These are phyloP conservation scores for Drymonia ruficornis DNA, from an alignment of 2,888 invertebrate species.

Conservation along the genomic window DNA sequence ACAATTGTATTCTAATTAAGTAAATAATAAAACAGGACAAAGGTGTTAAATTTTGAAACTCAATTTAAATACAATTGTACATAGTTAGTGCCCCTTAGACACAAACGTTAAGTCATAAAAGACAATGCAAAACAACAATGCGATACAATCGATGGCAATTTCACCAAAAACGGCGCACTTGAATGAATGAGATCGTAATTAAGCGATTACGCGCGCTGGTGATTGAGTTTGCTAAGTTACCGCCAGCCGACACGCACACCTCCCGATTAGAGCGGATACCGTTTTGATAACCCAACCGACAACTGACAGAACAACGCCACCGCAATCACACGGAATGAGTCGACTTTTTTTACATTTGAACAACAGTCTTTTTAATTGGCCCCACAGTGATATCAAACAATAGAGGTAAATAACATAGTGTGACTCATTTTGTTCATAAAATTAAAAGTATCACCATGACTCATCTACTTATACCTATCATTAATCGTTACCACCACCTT, in stretches of 20 bases:
- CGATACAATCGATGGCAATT: neutral
- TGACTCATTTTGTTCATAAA: neutral
- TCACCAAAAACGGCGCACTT: neutral
- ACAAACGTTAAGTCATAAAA: neutral
- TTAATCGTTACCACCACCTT: neutral
- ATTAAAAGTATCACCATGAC: neutral
- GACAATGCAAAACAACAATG: neutral
- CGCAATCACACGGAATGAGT: conserved; percentile 3
- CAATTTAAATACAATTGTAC: conserved; percentile 4
- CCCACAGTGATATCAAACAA: neutral
- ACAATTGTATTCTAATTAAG: neutral
- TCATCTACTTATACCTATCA: neutral
- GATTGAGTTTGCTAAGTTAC: conserved; percentile 32
- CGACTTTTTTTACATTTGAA: neutral
- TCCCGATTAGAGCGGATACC: conserved; percentile 1
- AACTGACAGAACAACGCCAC: neutral
- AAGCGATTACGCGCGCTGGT: conserved; percentile 32
- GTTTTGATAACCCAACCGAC: neutral
- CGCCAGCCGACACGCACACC: conserved; percentile 21
- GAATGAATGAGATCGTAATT: conserved; percentile 22
- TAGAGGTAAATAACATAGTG: conserved; percentile 1
- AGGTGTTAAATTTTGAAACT: neutral
- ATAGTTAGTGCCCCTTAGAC: neutral
- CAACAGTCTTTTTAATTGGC: conserved; percentile 3
- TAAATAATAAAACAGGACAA: neutral